These are phyloP conservation scores for Hermodice carunculata DNA, from an alignment of 2,888 invertebrate genomes.

Conservation along the genomic window DNA sequence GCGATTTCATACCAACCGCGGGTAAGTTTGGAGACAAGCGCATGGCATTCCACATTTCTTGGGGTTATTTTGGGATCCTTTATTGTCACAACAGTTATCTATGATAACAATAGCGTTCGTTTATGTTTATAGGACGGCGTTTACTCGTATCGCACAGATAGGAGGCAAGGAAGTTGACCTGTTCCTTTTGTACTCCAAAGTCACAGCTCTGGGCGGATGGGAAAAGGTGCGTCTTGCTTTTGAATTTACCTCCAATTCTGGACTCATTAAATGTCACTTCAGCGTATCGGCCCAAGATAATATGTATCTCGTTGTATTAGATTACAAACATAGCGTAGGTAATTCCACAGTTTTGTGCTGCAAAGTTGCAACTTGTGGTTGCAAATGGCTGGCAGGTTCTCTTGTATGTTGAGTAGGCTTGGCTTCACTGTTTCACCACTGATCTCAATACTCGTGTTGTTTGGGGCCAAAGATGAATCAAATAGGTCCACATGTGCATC, in stretches of 20 bases:
- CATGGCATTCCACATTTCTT: neutral
- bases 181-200: slow-evolving; percentile 90
- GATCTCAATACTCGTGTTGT: too few relatives aligned
- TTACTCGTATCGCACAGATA: slow-evolving; percentile 82
- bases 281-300: slow-evolving; percentile 13
- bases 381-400: too few relatives aligned
- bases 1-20: slow-evolving; percentile 91
- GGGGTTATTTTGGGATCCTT: neutral
- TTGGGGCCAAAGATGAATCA: too few relatives aligned
- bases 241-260: slow-evolving; percentile 51
- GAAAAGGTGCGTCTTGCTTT: slow-evolving; percentile 79
- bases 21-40: slow-evolving; percentile 76
- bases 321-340: too few relatives aligned
- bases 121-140: slow-evolving; percentile 74
- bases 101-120: neutral
- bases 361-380: too few relatives aligned
- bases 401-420: too few relatives aligned
- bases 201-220: slow-evolving; percentile 93
- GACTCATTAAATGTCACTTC: slow-evolving; percentile 7
- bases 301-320: neutral
- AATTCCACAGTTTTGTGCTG: too few relatives aligned
- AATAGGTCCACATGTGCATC: too few relatives aligned
- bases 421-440: too few relatives aligned
- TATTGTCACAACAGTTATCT: neutral
- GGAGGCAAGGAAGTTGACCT: slow-evolving; percentile 94